These are phyloP conservation scores for Anaspis maculata DNA, from an alignment of 2,888 invertebrate genomes.

Conservation along the genomic window DNA sequence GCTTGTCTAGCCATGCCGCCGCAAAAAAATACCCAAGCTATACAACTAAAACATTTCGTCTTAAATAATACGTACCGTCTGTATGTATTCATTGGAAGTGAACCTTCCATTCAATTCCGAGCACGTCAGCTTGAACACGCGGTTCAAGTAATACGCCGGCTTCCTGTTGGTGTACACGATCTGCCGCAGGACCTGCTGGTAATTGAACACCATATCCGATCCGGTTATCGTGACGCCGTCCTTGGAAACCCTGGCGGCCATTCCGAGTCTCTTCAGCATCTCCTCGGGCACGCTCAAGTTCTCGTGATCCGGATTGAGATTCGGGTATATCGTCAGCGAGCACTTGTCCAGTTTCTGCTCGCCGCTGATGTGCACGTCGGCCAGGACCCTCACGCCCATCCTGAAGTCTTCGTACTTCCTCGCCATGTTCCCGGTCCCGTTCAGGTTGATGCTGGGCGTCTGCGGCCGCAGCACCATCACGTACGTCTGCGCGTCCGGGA, in stretches of 20 bases:
- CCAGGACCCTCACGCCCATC: slow-evolving; percentile 80
- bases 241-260: slow-evolving; percentile 73
- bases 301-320: slow-evolving; percentile 92
- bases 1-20: too few relatives aligned
- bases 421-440: slow-evolving; percentile 75
- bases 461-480: slow-evolving; percentile 82
- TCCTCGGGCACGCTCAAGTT: slow-evolving; percentile 69
- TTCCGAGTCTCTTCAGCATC: slow-evolving; percentile 58
- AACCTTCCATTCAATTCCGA: slow-evolving; percentile 89
- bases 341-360: slow-evolving; percentile 83
- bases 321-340: slow-evolving; percentile 88
- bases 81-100: slow-evolving; percentile 91
- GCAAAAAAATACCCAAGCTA: too few relatives aligned
- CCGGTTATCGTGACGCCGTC: slow-evolving; percentile 80
- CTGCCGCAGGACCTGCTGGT: slow-evolving; percentile 68
- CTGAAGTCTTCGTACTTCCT: slow-evolving; percentile 79
- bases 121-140: slow-evolving; percentile 92
- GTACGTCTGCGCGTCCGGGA: slow-evolving; percentile 73
- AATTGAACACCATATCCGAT: slow-evolving; percentile 69
- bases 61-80: slow-evolving; percentile 57
- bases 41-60: too few relatives aligned
- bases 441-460: slow-evolving; percentile 74
- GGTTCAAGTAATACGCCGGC: slow-evolving; percentile 90
- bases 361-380: slow-evolving; percentile 71
- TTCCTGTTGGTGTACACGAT: slow-evolving; percentile 93